Percentiles rank a stretch among this genome's conserved stretches.
phyloP scores from a whole-genome alignment of 2,888 invertebrate species.

The Thera obeliscata region DNA sequence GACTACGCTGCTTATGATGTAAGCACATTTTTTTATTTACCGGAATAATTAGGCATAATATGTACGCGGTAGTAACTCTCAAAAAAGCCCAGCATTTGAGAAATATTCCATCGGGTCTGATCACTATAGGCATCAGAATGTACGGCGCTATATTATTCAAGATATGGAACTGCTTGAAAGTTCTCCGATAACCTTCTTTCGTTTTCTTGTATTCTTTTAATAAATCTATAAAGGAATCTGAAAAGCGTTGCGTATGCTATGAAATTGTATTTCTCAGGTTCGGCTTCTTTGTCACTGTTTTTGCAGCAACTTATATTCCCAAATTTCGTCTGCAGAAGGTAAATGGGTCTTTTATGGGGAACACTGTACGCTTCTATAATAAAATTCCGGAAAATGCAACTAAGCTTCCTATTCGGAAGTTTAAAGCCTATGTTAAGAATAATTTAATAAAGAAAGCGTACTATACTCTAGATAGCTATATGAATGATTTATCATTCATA shows the following conservation, averaged over 20 bases:
- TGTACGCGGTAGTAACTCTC: constrained; percentile 62
- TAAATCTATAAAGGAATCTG: constrained; percentile 76
- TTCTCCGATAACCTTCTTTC: constrained; percentile 64
- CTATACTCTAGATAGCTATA: too few species aligned
- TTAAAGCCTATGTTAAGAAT: too few species aligned
- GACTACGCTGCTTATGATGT: background rate
- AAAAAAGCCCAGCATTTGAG: constrained; percentile 69
- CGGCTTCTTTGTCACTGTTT: background rate
- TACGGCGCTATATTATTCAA: constrained; percentile 66
- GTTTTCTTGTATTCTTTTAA: constrained; percentile 57
- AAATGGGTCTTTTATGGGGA: too few species aligned
- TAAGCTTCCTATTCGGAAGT: too few species aligned
- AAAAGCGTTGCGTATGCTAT: constrained; percentile 9
- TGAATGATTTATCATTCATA: too few species aligned
- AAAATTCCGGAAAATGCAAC: too few species aligned
- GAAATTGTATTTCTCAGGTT: background rate
- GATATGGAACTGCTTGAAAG: constrained; percentile 63
- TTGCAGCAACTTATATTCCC: too few species aligned
- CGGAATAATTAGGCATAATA: constrained; percentile 68
- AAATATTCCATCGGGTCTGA: constrained; percentile 73
- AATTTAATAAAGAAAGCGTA: too few species aligned
- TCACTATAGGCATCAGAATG: constrained; percentile 66
- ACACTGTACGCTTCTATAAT: too few species aligned
- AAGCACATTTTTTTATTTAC: constrained; percentile 51
- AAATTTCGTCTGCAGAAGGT: too few species aligned